phyloP scores from a whole-genome alignment of 1,140 invertebrate species.

The Thaumatotibia leucotreta region DNA sequence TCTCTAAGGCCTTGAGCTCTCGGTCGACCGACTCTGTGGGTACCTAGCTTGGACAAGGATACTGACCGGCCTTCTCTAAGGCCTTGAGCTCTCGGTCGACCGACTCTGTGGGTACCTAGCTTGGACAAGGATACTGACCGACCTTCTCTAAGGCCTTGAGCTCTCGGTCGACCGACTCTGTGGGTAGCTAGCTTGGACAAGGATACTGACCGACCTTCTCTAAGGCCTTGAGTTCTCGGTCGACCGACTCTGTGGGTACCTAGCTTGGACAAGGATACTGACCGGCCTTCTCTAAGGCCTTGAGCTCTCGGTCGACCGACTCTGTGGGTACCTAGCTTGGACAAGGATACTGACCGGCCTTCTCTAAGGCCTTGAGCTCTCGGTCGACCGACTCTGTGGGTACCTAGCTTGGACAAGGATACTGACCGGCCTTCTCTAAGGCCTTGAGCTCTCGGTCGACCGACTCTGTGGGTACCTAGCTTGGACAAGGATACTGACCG shows the following conservation, averaged over 20 bases:
- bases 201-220: conserved; percentile 83
- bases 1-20: conserved; percentile 79
- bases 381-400: no score
- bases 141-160: background rate
- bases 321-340: no score
- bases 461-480: no score
- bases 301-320: conserved; percentile 34
- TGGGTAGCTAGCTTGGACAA: no score
- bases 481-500: background rate
- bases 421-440: no score
- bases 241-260: conserved; percentile 91
- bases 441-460: no score
- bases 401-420: no score
- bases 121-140: background rate
- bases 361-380: no score
- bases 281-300: conserved; percentile 88
- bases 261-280: conserved; percentile 90
- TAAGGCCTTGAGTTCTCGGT: conserved; percentile 84
- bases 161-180: background rate
- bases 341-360: no score
- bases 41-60: background rate
- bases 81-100: background rate
- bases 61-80: background rate
- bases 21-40: background rate
- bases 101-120: conserved; percentile 65